phyloP scores from a whole-genome alignment of 2,113 vertebrate species.

The Hassar affinis region DNA sequence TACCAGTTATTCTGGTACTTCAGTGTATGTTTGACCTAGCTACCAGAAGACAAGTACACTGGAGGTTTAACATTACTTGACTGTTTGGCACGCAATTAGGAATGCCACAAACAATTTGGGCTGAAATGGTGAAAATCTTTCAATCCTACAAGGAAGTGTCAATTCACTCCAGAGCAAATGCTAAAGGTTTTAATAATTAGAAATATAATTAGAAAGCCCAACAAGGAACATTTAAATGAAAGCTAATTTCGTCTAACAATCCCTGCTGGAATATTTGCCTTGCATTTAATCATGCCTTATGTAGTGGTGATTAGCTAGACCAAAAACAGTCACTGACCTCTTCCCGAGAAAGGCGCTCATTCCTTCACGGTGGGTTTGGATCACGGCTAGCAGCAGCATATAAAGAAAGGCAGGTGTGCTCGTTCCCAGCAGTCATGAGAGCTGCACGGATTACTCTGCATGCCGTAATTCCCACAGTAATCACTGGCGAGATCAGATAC shows the following conservation, averaged over 20 bases:
- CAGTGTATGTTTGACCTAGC: too few species aligned
- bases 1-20: too few species aligned
- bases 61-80: not conserved
- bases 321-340: not conserved
- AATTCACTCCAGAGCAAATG: not conserved
- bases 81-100: not conserved
- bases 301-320: not conserved
- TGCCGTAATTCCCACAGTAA: conserved; percentile 12
- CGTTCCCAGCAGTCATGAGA: conserved; percentile 10
- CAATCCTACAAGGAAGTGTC: not conserved
- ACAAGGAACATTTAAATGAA: not conserved
- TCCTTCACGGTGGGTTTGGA: not conserved
- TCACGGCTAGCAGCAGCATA: not conserved
- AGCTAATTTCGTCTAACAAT: not conserved
- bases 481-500: not conserved
- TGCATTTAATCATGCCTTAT: not conserved
- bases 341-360: not conserved
- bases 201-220: not conserved
- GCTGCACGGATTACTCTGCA: not conserved
- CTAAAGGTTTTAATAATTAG: not conserved
- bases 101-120: not conserved
- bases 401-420: not conserved
- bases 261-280: not conserved
- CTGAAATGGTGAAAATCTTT: not conserved
- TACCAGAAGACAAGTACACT: not conserved